Percentiles rank a stretch among this genome's conserved stretches.
phyloP scores from a whole-genome alignment of 2,888 invertebrate species.

The Drosophila niveifrons region DNA sequence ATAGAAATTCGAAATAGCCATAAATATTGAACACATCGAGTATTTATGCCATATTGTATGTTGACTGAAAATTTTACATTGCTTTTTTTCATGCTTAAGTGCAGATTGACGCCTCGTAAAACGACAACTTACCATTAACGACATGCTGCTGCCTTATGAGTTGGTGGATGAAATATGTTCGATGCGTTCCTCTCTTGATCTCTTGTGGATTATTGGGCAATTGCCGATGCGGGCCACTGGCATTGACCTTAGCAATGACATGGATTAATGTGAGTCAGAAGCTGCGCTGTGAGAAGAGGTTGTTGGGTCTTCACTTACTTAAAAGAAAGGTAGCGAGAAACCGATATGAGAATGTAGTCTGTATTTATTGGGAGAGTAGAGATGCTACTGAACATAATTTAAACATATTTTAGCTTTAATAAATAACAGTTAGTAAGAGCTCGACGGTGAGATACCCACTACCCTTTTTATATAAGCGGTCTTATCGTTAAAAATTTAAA shows the following conservation, averaged over 20 bases:
- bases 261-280: constrained; percentile 50
- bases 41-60: constrained; percentile 5
- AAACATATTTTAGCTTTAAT: too few species aligned
- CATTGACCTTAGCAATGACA: constrained; percentile 65
- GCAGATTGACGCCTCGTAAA: constrained; percentile 64
- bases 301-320: not conserved
- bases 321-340: not conserved
- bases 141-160: constrained; percentile 15
- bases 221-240: constrained; percentile 52
- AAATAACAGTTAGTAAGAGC: too few species aligned
- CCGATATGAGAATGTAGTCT: not conserved
- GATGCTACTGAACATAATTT: too few species aligned
- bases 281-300: not conserved
- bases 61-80: constrained; percentile 16
- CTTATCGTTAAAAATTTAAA: too few species aligned
- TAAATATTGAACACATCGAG: constrained; percentile 30
- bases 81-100: constrained; percentile 46
- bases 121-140: constrained; percentile 36
- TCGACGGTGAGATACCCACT: too few species aligned
- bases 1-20: constrained; percentile 46
- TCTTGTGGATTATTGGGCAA: constrained; percentile 26
- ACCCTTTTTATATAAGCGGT: too few species aligned
- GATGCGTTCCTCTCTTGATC: constrained; percentile 1
- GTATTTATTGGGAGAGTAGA: too few species aligned
- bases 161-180: constrained; percentile 38